Percentiles rank a stretch among this genome's conserved stretches.
Evolutionary conservation across 1,140 invertebrate species (phyloP).

Genomic region (Sipha flava): DNA sequence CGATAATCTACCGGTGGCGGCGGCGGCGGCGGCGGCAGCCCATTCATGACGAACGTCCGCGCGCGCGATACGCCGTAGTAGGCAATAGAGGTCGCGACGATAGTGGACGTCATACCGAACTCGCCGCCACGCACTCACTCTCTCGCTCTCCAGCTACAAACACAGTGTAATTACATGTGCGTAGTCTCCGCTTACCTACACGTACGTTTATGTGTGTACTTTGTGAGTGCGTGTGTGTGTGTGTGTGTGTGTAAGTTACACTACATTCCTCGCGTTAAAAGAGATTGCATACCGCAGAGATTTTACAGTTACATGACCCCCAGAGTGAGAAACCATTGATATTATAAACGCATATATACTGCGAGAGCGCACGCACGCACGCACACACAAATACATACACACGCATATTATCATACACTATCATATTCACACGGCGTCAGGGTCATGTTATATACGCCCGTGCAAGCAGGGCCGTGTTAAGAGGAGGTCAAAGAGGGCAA

Average conservation of each 20-base stretch:
- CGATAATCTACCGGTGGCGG: not conserved
- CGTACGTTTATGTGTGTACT: too few relatives aligned
- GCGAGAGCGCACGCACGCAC: too few relatives aligned
- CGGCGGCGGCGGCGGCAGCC: not conserved
- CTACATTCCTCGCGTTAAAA: conserved; percentile 1
- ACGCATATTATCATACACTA: too few relatives aligned
- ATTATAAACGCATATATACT: not conserved
- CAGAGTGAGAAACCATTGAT: conserved; percentile 20
- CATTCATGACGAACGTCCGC: conserved; percentile 14
- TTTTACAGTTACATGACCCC: conserved; percentile 29
- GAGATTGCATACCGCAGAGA: conserved; percentile 1
- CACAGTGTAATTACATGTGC: too few relatives aligned
- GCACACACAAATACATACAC: too few relatives aligned
- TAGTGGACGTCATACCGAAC: not conserved
- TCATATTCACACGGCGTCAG: not conserved
- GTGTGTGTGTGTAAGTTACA: not conserved
- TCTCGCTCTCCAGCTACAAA: not conserved
- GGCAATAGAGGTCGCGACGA: conserved; percentile 8
- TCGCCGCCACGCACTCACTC: not conserved
- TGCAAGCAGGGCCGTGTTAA: too few relatives aligned
- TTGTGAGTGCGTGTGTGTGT: not conserved
- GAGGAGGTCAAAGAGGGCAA: too few relatives aligned
- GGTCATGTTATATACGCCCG: too few relatives aligned
- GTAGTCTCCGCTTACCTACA: too few relatives aligned
- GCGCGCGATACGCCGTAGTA: conserved; percentile 7